Conservation (phyloP, 2,113 vertebrate species). For the Ifrita kowaldi region DNA sequence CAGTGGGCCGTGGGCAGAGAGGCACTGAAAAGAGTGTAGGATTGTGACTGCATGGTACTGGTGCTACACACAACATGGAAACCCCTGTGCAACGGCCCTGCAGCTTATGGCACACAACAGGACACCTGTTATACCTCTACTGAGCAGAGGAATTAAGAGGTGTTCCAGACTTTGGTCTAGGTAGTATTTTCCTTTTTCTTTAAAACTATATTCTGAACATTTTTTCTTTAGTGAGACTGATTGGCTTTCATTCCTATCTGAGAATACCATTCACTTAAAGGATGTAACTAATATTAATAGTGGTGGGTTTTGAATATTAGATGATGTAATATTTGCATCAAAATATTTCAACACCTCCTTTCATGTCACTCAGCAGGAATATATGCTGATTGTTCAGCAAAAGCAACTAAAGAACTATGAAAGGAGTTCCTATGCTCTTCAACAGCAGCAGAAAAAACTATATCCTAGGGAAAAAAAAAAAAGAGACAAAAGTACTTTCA, state of each 20-base stretch:
- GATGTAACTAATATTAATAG: background rate
- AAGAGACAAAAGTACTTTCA: background rate
- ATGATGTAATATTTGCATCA: background rate
- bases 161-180: background rate
- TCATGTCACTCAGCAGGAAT: background rate
- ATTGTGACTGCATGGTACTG: background rate
- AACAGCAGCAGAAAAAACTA: background rate
- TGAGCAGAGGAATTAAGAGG: background rate
- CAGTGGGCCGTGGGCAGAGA: fast-evolving
- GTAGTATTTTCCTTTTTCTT: background rate
- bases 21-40: background rate
- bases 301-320: background rate
- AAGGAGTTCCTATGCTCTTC: background rate
- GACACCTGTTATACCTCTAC: background rate
- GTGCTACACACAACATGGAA: background rate
- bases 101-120: background rate
- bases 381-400: background rate
- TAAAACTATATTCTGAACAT: background rate
- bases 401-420: background rate
- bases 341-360: background rate
- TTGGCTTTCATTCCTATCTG: background rate
- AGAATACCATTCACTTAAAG: background rate
- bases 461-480: background rate
- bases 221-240: background rate
- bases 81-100: background rate